Evolutionary conservation across 2,113 vertebrate genomes (phyloP), one percentile per base, ranked within the genome.

Genomic region (Poecilia latipinna): DNA sequence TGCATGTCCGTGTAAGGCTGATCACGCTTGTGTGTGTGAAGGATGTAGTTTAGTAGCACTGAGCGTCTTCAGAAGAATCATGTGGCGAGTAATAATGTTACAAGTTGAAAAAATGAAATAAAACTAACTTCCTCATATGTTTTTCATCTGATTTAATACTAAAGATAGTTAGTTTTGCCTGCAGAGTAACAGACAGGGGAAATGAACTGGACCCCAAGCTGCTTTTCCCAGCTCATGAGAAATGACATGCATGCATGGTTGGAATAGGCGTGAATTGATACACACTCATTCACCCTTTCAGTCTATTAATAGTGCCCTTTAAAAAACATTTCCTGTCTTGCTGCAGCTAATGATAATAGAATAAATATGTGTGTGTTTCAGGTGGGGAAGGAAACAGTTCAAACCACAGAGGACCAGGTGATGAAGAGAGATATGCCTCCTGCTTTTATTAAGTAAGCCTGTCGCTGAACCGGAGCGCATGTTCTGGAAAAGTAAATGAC

Each of bases 371-470:
- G 57, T 91, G 82, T 86, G 64, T 86, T 89, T 12, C 91, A 99
- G 98, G 98, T 99, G 93, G 98, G 98, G 83, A 99, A 98, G 91
- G 98, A 99, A 87, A 99, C 98, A 0, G 98, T 99, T 77, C 97
- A 98, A 92, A 99, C 98, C 77, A 99, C 98, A 0, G 98, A 99
- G 86, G 98, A 99, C 92, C 97, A 99, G 93, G 94, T 99, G 90
- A 96, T 99, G 96, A 99, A 98, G 92, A 95, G 98, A 88, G 98
- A 99, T 92, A 99, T 99, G 98, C 97, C 98, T 74, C 96, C 98
- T 67, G 98, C 98, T 0, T 99, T 99, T 93, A 99, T 99, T 92
- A 99, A 99, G 98, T 99, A 92, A 96, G 95, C 70, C 68, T 72
- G 62, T 65, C 7, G 68, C 35, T 67, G 68, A 62, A 63, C 39